Evolutionary conservation across 1,140 invertebrate species (phyloP).

Genomic region (Drosophila sechellia): DNA sequence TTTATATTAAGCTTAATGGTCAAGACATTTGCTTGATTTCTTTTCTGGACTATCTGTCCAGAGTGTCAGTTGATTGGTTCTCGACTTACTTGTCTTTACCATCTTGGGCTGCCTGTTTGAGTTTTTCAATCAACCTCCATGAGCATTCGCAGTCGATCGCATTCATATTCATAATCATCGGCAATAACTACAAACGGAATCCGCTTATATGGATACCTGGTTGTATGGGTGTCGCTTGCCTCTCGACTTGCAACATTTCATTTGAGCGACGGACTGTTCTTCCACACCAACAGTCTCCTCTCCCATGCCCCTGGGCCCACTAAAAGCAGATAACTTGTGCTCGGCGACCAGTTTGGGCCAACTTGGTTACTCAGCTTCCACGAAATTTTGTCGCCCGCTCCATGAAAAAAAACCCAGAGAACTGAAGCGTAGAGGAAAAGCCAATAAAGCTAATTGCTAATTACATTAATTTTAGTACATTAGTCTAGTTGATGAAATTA

Average conservation of each 20-base stretch:
- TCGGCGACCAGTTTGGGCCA: conserved; percentile 47
- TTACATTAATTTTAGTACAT: conserved; percentile 1
- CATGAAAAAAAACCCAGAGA: conserved; percentile 42
- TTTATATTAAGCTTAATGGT: conserved; percentile 1
- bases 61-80: conserved; percentile 43
- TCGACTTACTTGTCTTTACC: conserved; percentile 36
- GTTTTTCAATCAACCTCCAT: conserved; percentile 46
- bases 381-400: conserved; percentile 56
- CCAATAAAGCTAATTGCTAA: conserved; percentile 16
- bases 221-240: conserved; percentile 50
- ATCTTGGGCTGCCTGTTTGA: conserved; percentile 31
- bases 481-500: background rate
- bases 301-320: conserved; percentile 3
- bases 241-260: conserved; percentile 67
- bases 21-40: background rate
- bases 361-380: conserved; percentile 57
- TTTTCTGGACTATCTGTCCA: conserved; percentile 4
- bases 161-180: conserved; percentile 43
- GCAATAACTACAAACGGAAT: conserved; percentile 35
- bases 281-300: conserved; percentile 6
- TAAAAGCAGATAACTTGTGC: conserved; percentile 17
- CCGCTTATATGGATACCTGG: conserved; percentile 60
- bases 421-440: conserved; percentile 28
- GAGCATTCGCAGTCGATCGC: conserved; percentile 15
- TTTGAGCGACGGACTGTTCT: conserved; percentile 21